Base-by-base conservation (phyloP, 2,888 invertebrate genomes). In the Pyralis farinalis region DNA sequence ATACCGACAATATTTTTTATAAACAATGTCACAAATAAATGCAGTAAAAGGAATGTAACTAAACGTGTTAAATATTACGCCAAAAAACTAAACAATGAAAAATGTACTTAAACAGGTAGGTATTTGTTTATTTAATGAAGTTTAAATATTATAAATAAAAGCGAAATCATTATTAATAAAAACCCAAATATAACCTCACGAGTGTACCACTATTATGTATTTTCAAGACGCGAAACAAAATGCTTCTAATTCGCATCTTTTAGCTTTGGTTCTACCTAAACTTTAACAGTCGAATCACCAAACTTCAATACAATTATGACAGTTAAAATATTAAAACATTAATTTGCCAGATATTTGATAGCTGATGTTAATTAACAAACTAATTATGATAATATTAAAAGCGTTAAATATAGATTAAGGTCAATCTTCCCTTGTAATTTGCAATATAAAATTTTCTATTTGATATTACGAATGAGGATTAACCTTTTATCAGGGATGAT, bases 251-350 rank as follows among this genome's bases (percentile, higher is more conserved):
- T 20, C 29, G 29, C 20, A 37, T 11, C 28, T 28, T 28, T 27
- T 28, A 35, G 7, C 36, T 37, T 37, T 37, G 36, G 36, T 12
- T 20, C 29, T 37, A 37, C 36, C 16, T 37, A 37, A 37, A 20
- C 6, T 37, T 37, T 16, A 8, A 20, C 29, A 37, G 20, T 29
- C 36, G 25, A 37, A 29, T 37, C 29, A 28, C 29, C 36, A 30
- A 29, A 12, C n/a, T n/a, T n/a, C n/a, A n/a, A n/a, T n/a, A 28
- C 9, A 20, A 37, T 20, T 36, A 12, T 28, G 6, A 12, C 9
- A 29, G 36, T 37, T 27, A 27, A 12, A 35, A 12, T 35, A 29
- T 27, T 10, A 30, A 30, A 21, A 37, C n/a, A 30, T 30, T 37
- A 20, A n/a, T 20, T 29, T 36, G n/a, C 30, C 37, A 21, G 10